Evolutionary conservation across 2,888 invertebrate species (phyloP).

Genomic region (Acleris laterana): DNA sequence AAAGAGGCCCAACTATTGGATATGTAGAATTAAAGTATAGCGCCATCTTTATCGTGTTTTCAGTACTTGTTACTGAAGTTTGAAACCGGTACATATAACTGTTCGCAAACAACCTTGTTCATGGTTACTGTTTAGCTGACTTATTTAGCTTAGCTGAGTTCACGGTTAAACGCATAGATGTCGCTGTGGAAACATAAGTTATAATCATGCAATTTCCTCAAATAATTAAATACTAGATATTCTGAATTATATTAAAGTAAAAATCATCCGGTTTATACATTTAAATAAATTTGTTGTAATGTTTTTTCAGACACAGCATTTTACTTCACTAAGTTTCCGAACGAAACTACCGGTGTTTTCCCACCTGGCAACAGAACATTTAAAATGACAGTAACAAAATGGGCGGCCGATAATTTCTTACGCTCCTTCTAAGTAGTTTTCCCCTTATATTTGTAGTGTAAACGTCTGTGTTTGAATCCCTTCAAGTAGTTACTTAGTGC

Average conservation of each 20-base stretch:
- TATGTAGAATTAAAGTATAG: not conserved
- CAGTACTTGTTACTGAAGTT: not conserved
- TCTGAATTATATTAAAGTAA: too few species aligned
- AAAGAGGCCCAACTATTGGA: too few species aligned
- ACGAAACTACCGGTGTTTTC: slow-evolving; percentile 16
- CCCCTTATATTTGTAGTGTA: slow-evolving; percentile 55
- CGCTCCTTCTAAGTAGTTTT: slow-evolving; percentile 52
- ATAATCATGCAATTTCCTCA: too few species aligned
- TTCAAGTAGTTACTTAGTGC: slow-evolving; percentile 50
- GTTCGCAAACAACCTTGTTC: too few species aligned
- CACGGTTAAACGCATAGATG: too few species aligned
- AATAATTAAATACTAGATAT: too few species aligned
- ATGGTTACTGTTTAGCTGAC: too few species aligned
- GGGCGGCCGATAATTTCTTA: slow-evolving; percentile 60
- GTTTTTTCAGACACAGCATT: not conserved
- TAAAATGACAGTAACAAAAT: slow-evolving; percentile 62
- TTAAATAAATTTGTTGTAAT: too few species aligned
- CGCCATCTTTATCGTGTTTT: not conserved
- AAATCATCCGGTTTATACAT: too few species aligned
- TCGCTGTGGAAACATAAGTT: too few species aligned
- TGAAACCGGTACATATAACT: too few species aligned
- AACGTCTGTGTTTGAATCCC: slow-evolving; percentile 45
- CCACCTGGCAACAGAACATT: slow-evolving; percentile 45
- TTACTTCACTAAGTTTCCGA: slow-evolving; percentile 3
- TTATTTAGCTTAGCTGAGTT: too few species aligned